These are phyloP conservation scores for Maniola hyperantus DNA, from an alignment of 2,888 invertebrate species.

Conservation along the genomic window DNA sequence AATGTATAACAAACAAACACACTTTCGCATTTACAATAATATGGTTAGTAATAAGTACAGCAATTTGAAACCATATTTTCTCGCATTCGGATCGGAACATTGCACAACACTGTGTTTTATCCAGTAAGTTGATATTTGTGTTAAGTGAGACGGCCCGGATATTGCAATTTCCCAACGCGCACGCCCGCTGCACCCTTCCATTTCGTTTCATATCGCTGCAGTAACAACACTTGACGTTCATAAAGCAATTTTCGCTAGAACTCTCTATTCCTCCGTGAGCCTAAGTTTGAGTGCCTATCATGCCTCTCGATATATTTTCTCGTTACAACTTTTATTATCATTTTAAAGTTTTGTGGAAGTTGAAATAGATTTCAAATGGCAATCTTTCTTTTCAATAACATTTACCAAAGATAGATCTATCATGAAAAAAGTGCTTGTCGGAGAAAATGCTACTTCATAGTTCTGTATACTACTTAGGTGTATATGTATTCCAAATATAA, in stretches of 20 bases:
- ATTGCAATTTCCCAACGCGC: conserved; percentile 73
- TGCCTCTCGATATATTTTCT: conserved; percentile 5
- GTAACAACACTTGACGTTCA: conserved; percentile 58
- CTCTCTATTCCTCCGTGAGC: conserved; percentile 18
- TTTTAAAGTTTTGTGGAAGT: neutral
- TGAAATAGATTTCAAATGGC: neutral
- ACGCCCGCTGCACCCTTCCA: conserved; percentile 62
- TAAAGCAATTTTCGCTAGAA: conserved; percentile 39
- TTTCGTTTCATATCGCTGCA: conserved; percentile 61
- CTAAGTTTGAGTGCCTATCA: conserved; percentile 26
- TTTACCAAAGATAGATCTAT: too few species aligned
- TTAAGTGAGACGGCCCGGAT: conserved; percentile 52
- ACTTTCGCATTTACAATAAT: too few species aligned
- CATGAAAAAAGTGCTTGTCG: too few species aligned
- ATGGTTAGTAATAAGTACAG: too few species aligned
- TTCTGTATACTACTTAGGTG: too few species aligned
- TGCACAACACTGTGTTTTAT: conserved; percentile 39
- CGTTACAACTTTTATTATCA: conserved; percentile 7
- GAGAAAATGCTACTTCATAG: too few species aligned
- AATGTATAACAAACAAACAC: too few species aligned
- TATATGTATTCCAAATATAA: neutral
- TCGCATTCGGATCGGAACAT: neutral
- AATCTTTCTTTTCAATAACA: neutral
- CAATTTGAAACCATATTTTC: too few species aligned
- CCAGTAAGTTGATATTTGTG: conserved; percentile 49